phyloP scores from a whole-genome alignment of 2,888 invertebrate species.

The Hartigia nigra region DNA sequence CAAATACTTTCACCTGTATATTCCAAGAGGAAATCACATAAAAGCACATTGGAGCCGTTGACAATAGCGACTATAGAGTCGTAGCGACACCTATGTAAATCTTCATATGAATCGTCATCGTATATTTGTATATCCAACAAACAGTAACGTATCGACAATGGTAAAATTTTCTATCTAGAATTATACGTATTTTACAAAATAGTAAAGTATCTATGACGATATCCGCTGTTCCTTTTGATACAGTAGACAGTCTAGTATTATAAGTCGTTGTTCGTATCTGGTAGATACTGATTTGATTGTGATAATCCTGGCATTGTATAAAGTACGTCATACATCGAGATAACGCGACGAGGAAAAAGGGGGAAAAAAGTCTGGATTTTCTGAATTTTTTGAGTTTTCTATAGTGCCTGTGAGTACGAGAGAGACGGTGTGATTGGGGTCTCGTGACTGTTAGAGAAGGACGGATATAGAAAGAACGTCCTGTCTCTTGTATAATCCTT shows the following conservation, averaged over 20 bases:
- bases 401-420: background rate
- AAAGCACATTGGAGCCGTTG: background rate
- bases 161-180: too few relatives aligned
- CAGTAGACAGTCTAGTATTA: background rate
- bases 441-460: background rate
- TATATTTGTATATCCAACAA: too few relatives aligned
- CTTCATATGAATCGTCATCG: too few relatives aligned
- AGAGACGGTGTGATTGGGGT: background rate
- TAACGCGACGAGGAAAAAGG: background rate
- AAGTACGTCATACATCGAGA: background rate
- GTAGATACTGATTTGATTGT: too few relatives aligned
- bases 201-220: background rate
- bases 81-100: background rate
- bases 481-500: background rate
- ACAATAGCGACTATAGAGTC: background rate
- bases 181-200: background rate
- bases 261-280: too few relatives aligned
- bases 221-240: background rate
- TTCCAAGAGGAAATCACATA: background rate
- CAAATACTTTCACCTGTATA: background rate
- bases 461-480: background rate
- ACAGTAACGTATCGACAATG: too few relatives aligned
- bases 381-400: background rate
- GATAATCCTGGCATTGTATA: background rate
- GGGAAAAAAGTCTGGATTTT: background rate